Conservation (phyloP, 2,888 invertebrate genomes). For the Chymomyza caudatula region DNA sequence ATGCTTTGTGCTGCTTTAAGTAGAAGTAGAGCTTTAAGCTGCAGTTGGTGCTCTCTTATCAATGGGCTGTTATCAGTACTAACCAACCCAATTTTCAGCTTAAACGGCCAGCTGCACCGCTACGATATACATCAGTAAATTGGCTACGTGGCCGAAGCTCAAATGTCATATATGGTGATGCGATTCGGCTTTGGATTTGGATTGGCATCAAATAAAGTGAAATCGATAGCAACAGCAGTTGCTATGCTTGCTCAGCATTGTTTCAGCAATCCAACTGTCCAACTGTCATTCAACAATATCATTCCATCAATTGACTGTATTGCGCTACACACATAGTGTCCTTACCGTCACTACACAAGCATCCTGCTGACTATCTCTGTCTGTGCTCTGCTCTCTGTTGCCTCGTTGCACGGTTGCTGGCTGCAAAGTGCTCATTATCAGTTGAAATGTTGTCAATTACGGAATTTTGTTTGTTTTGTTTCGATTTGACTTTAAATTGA, state of each 20-base stretch:
- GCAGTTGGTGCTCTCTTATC: not conserved
- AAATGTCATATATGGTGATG: slow-evolving; percentile 29
- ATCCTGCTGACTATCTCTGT: not conserved
- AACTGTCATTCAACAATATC: slow-evolving; percentile 42
- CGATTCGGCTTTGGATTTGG: slow-evolving; percentile 1
- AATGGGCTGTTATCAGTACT: slow-evolving; percentile 24
- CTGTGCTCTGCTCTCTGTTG: not conserved
- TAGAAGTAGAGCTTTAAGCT: slow-evolving; percentile 24
- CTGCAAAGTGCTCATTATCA: slow-evolving; percentile 62
- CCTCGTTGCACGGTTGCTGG: slow-evolving; percentile 9
- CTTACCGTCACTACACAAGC: no score
- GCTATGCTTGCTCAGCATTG: slow-evolving; percentile 55
- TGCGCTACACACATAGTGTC: slow-evolving; percentile 18
- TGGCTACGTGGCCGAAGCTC: slow-evolving; percentile 57
- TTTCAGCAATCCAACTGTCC: slow-evolving; percentile 25
- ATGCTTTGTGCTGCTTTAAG: slow-evolving; percentile 4
- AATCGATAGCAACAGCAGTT: slow-evolving; percentile 30
- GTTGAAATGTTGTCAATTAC: slow-evolving; percentile 72
- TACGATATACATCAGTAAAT: slow-evolving; percentile 43
- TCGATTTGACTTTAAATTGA: slow-evolving; percentile 70
- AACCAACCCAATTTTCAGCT: slow-evolving; percentile 2
- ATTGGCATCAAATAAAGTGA: slow-evolving; percentile 53
- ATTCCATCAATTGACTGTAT: slow-evolving; percentile 50
- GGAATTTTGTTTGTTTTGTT: slow-evolving; percentile 59
- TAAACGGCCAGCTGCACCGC: slow-evolving; percentile 9